These are phyloP conservation scores for Oreochromis niloticus DNA, from an alignment of 2,113 vertebrate genomes.

Conservation along the genomic window DNA sequence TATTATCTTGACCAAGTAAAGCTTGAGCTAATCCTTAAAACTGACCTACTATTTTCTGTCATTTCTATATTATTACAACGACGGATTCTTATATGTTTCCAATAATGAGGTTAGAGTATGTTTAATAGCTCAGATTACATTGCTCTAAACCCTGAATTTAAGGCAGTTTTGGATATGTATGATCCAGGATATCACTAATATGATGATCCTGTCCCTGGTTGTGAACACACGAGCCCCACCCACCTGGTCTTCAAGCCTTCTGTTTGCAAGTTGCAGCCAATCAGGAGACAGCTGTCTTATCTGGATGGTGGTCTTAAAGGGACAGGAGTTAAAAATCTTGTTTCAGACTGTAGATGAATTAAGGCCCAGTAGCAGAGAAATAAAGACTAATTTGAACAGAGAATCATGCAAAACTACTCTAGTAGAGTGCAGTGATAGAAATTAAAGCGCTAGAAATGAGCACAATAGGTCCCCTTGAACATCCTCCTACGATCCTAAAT, in stretches of 20 bases:
- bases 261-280: not conserved
- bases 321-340: not conserved
- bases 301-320: not conserved
- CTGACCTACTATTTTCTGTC: not conserved
- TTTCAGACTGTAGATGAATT: not conserved
- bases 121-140: not conserved
- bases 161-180: not conserved
- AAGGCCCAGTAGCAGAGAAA: not conserved
- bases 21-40: not conserved
- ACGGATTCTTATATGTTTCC: not conserved
- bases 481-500: not conserved
- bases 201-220: not conserved
- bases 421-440: not conserved
- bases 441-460: not conserved
- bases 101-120: not conserved
- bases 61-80: not conserved
- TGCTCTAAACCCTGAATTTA: not conserved
- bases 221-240: not conserved
- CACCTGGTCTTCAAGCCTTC: not conserved
- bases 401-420: not conserved
- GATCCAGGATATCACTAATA: not conserved
- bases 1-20: not conserved
- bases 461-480: not conserved
- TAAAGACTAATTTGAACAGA: not conserved
- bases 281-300: not conserved